phyloP scores from a whole-genome alignment of 2,888 invertebrate genomes.

The Hyposoter dolosus region DNA sequence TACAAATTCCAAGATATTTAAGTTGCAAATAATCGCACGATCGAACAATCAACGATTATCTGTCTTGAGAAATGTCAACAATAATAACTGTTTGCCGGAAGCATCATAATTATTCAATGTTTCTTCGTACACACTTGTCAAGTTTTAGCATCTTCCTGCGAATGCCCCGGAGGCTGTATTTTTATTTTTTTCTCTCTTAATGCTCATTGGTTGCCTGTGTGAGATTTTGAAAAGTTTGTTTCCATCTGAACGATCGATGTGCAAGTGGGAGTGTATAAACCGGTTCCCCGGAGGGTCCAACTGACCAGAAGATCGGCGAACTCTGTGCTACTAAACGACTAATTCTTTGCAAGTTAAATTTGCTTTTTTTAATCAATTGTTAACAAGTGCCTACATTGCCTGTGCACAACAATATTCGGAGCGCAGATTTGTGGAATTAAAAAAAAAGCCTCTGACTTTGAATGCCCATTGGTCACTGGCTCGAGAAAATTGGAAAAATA shows the following conservation, averaged over 20 bases:
- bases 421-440: conserved; percentile 8
- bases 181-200: not conserved
- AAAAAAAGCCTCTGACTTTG: not conserved
- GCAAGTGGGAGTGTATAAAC: not conserved
- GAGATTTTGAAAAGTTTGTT: not conserved
- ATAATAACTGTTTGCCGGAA: not conserved
- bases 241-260: not conserved
- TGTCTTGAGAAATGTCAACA: not conserved
- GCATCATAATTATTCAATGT: not conserved
- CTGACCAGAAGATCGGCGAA: not conserved
- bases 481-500: not conserved
- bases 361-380: conserved; percentile 14
- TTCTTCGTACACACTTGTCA: not conserved
- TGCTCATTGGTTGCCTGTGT: not conserved
- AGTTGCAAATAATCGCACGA: not conserved
- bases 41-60: not conserved
- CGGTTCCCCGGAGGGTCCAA: not conserved
- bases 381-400: conserved; percentile 43
- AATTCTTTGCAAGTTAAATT: conserved; percentile 26
- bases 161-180: not conserved
- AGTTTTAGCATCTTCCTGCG: not conserved
- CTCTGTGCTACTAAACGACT: conserved; percentile 7
- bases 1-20: not conserved
- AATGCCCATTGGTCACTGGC: not conserved
- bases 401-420: conserved; percentile 15